Base-by-base conservation (phyloP, 1,140 invertebrate genomes). In the Solenopsis invicta region DNA sequence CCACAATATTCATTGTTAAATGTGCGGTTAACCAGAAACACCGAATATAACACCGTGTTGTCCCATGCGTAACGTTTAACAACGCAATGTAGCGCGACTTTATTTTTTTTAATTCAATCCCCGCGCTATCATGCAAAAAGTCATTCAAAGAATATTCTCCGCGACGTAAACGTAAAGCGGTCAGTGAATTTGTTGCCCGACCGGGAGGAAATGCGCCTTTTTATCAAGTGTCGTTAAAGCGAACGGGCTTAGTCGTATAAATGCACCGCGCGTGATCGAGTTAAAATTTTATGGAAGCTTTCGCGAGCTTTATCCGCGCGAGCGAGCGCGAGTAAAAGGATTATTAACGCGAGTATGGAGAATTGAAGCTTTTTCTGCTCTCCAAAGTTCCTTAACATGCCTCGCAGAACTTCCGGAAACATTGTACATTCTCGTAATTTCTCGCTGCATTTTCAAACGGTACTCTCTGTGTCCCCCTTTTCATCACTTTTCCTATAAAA, bases 201-300 rank as follows among this genome's bases (percentile, higher is more conserved):
- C 37, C n/a, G 64, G 10, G 37, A 0, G 37, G 48, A n/a, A 18
- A 69, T 71, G 69, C 29, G n/a, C 45, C 56, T 84, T 61, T 84
- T 84, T 75, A 84, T 84, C 41, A 84, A 84, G 80, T 75, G 71
- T 74, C 54, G 29, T 84, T 84, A 84, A 75, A 74, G 80, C 69
- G 54, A 45, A 74, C 41, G 29, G 18, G 54, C 54, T 74, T 82
- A 74, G 67, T 61, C 80, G 54, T 61, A 72, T 24, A 84, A 75
- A 84, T 84, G 56, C 45, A 61, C 56, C 69, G 80, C 69, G 29
- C 29, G 54, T 74, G 69, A 84, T 75, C 80, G 29, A 61, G 80
- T 84, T 84, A 74, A 84, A 61, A 84, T 84, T 74, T 84, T 75
- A 75, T 61, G 41, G 18, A 61, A 62, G 69, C 69, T 84, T 64